Evolutionary conservation across 2,113 vertebrate genomes (phyloP), one percentile per base, ranked within the genome.

Genomic region (Equus przewalskii): DNA sequence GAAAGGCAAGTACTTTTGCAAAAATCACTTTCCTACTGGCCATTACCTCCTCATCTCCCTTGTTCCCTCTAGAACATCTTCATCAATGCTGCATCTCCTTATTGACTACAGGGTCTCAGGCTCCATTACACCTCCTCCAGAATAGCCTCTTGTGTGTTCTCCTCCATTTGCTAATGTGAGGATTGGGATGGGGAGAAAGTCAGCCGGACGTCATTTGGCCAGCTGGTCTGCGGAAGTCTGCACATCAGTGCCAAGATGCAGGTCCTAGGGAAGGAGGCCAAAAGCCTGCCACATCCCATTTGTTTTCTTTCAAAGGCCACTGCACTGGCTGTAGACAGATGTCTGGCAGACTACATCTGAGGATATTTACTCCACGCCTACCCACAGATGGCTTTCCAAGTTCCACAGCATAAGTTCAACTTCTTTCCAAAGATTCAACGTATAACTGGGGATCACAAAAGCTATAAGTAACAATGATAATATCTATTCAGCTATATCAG

Each of bases 231-330:
- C 0, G 1, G 88, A 93, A 89, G 62, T 36, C 70, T 70, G n/a
- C 26, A 6, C 62, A 56, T 15, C 44, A 30, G 33, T 78, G 94
- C 95, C 93, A 94, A 94, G 93, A 80, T 1, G 54, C 36, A 62
- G 60, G 67, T 26, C 19, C 60, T 64, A 22, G 8, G 21, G 75
- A 88, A 64, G 51, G 33, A 96, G 19, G 36, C 89, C 65, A 80
- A 73, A 83, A 89, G 24, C 41, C 67, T 75, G 21, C 60, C 21
- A 7, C 21, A 13, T 60, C 78, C 65, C 60, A 89, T 94, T 95
- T 82, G 78, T 89, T 92, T 94, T 14, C 41, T 95, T 95, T 65
- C 92, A 97, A 96, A 97, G 90, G 96, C 78, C 96, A 95, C 46
- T 72, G 88, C 86, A 49, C 26, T 86, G 58, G 91, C 60, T 96